Percentiles rank a stretch among this genome's conserved stretches.
Evolutionary conservation across 2,797 vertebrate species (phyloP).

Genomic region (Triplophysa bombifrons): DNA sequence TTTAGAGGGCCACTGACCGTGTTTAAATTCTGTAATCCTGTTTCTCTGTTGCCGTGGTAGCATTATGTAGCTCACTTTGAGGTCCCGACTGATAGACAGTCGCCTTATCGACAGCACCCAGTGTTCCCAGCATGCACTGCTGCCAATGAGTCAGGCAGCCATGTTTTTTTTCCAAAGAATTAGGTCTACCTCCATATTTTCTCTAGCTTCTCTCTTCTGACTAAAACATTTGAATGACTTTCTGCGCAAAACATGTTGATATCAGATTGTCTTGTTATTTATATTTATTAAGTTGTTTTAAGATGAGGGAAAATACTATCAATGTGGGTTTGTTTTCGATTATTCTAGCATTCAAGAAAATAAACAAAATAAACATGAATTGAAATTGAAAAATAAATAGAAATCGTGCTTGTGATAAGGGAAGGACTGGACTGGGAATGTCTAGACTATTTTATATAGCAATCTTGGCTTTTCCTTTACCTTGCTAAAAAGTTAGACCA

Average conservation of each 20-base stretch:
- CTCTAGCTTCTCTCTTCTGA: not conserved
- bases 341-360: not conserved
- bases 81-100: conserved; percentile 68
- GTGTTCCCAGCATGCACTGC: conserved; percentile 25
- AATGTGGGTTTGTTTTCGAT: not conserved
- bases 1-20: conserved; percentile 53
- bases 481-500: not conserved
- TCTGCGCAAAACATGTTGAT: not conserved
- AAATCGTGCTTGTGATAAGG: not conserved
- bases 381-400: not conserved
- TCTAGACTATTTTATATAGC: not conserved
- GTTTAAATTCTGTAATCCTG: conserved; percentile 65
- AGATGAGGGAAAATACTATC: not conserved
- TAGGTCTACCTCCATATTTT: not conserved
- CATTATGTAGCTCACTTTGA: conserved; percentile 39
- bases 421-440: not conserved
- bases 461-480: not conserved
- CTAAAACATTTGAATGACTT: not conserved
- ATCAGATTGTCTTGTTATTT: not conserved
- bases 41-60: conserved; percentile 66
- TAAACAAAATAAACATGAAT: not conserved
- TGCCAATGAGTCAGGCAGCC: conserved; percentile 24
- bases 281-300: not conserved
- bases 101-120: conserved; percentile 44
- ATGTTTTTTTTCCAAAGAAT: conserved; percentile 38